Evolutionary conservation across 2,888 invertebrate species (phyloP), one percentile per base, ranked within the genome.

Genomic region (Salticus scenicus): DNA sequence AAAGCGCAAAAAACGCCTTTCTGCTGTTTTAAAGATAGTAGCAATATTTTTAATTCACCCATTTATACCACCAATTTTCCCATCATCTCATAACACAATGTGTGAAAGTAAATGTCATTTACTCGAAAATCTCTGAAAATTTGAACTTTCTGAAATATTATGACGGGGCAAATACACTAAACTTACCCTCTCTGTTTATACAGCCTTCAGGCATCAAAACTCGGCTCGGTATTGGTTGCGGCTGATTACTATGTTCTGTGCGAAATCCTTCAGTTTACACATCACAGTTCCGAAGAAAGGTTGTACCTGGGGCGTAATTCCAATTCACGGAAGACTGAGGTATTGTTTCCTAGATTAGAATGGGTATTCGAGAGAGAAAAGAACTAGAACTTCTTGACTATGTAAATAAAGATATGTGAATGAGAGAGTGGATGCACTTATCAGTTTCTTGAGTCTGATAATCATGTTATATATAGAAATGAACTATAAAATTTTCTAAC

Each of bases 81-180:
- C n/a, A n/a, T n/a, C n/a, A n/a, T n/a, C n/a, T n/a, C n/a, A n/a
- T n/a, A n/a, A n/a, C n/a, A 10, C 37, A 37, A 57, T 24, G 57
- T 57, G 57, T 57, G 20, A 57, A 57, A 57, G 57, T 12, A 57
- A 57, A 57, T 24, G 24, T 57, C 20, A 57, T 57, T 57, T 57
- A 57, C 20, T 2, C 24, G 5, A 57, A 57, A 57, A 57, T 57
- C 57, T 57, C 57, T 7, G 24, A 57, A 24, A 57, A 24, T 57
- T 57, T 57, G 24, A 24, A 57, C 7, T 24, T 24, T 57, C 37
- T 37, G 57, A 17, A 57, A 57, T 57, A 24, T 20, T 57, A 57
- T 20, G 57, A 24, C 24, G 20, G 4, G 1, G 57, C 57, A 57
- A 24, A 57, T 24, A 24, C 57, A 24, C 7, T 12, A 7, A 17